A percentile compares a stretch with the other conserved stretches of the same genome.
Evolutionary conservation across 1,140 invertebrate genomes (phyloP).

Genomic region (Macrobrachium rosenbergii): DNA sequence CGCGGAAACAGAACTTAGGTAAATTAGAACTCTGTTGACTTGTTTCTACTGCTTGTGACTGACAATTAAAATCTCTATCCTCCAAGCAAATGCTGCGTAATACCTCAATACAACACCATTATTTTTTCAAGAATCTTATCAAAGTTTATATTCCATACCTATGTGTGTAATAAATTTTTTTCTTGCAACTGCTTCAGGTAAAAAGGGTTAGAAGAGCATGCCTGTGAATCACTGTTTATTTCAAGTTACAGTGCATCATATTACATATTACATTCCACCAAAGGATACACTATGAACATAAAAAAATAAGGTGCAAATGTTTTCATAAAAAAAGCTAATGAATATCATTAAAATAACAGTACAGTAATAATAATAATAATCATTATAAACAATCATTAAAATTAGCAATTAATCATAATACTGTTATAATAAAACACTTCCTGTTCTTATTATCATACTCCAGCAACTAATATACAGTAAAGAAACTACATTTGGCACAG

Average conservation of each 20-base stretch:
- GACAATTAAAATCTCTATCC: slow-evolving; percentile 53
- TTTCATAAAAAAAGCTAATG: background rate
- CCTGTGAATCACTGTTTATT: slow-evolving; percentile 56
- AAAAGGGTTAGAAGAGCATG: slow-evolving; percentile 56
- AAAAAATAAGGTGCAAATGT: too few species aligned
- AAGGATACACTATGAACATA: too few species aligned
- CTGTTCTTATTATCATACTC: background rate
- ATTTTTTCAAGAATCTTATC: too few species aligned
- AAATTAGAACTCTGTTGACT: slow-evolving; percentile 50
- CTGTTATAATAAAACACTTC: too few species aligned
- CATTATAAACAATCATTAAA: too few species aligned
- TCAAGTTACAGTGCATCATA: slow-evolving; percentile 41
- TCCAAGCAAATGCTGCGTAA: slow-evolving; percentile 56
- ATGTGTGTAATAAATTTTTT: background rate
- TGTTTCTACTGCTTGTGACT: slow-evolving; percentile 54
- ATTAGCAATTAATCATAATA: too few species aligned
- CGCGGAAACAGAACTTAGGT: too few species aligned
- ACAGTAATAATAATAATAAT: too few species aligned
- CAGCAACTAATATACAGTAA: slow-evolving; percentile 1
- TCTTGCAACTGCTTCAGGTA: background rate
- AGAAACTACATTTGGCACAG: slow-evolving; percentile 22
- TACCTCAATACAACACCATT: background rate
- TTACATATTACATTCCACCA: slow-evolving; percentile 18
- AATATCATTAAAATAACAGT: slow-evolving; percentile 11
- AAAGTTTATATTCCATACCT: background rate